Conservation (phyloP, 1,140 invertebrate species). For the Hylaeus anthracinus region DNA sequence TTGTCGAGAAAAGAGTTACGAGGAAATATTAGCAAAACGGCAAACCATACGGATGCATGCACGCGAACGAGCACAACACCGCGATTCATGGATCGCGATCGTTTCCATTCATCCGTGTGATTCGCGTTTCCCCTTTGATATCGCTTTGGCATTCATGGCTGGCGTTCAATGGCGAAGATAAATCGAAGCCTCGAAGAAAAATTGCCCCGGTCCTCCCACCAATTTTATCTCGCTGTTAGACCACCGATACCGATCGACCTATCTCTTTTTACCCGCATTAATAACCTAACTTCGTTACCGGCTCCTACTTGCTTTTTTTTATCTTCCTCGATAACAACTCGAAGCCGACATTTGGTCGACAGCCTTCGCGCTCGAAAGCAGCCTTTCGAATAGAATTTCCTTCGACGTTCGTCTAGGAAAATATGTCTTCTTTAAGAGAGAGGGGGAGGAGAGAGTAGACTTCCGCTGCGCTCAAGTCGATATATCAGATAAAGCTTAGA, state of each 20-base stretch:
- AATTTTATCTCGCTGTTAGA: slow-evolving; percentile 52
- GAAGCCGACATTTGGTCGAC: neutral
- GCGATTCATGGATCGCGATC: slow-evolving; percentile 51
- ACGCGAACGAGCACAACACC: slow-evolving; percentile 15
- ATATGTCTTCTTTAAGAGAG: too few species aligned
- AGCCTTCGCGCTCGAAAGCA: neutral
- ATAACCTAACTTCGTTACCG: slow-evolving; percentile 54
- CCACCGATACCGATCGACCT: slow-evolving; percentile 45
- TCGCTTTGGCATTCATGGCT: slow-evolving; percentile 43
- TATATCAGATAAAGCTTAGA: neutral
- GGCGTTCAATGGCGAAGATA: slow-evolving; percentile 52
- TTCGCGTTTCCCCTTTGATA: slow-evolving; percentile 57
- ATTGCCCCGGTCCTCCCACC: slow-evolving; percentile 40
- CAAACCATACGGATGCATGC: neutral
- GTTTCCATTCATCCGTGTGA: slow-evolving; percentile 57
- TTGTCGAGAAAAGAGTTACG: slow-evolving; percentile 5
- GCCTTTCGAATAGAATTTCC: neutral
- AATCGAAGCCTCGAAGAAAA: slow-evolving; percentile 59
- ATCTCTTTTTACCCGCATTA: slow-evolving; percentile 42
- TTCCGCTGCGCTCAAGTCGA: too few species aligned
- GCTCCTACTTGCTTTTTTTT: slow-evolving; percentile 10
- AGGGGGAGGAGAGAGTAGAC: too few species aligned
- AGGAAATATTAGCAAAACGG: slow-evolving; percentile 24
- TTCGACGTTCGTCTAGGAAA: neutral
- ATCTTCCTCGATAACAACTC: slow-evolving; percentile 38